Conservation (phyloP, 1,140 invertebrate genomes). For the Teleogryllus occipitalis region DNA sequence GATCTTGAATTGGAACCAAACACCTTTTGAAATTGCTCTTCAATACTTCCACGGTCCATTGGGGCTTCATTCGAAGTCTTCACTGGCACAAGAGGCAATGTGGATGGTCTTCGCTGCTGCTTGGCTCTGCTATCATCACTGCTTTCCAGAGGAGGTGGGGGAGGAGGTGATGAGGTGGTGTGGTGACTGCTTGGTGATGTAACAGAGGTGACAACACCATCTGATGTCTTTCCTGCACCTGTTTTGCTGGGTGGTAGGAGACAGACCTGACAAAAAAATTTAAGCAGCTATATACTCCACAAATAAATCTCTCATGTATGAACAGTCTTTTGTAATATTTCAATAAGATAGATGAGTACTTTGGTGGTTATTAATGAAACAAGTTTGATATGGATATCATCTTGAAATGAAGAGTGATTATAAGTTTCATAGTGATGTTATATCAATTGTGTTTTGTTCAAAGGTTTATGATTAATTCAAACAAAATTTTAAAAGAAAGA, state of each 20-base stretch:
- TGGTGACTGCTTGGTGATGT: slow-evolving; percentile 17
- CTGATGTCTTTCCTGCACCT: slow-evolving; percentile 30
- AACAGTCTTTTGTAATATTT: too few species aligned
- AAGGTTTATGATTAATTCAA: too few species aligned
- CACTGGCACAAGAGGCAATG: slow-evolving; percentile 30
- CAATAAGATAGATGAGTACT: too few species aligned
- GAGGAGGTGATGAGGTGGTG: slow-evolving; percentile 1
- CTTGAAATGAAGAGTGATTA: too few species aligned
- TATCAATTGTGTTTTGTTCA: too few species aligned
- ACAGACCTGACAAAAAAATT: not conserved
- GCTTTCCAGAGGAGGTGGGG: not conserved
- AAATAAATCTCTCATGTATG: too few species aligned
- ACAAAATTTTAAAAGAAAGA: too few species aligned
- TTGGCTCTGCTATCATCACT: slow-evolving; percentile 20
- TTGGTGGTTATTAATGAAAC: too few species aligned
- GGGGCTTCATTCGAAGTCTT: slow-evolving; percentile 20
- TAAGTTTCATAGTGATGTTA: too few species aligned
- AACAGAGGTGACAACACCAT: slow-evolving; percentile 32
- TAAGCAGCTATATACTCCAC: too few species aligned
- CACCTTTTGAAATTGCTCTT: slow-evolving; percentile 58
- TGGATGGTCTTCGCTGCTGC: slow-evolving; percentile 32
- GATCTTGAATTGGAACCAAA: slow-evolving; percentile 45
- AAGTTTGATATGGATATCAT: too few species aligned
- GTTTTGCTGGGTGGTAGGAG: slow-evolving; percentile 27
- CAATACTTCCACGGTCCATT: slow-evolving; percentile 6